A percentile compares a stretch with the other conserved stretches of the same genome.
Conservation (phyloP, 1,140 invertebrate species). For the Scaptomyza graminum region DNA sequence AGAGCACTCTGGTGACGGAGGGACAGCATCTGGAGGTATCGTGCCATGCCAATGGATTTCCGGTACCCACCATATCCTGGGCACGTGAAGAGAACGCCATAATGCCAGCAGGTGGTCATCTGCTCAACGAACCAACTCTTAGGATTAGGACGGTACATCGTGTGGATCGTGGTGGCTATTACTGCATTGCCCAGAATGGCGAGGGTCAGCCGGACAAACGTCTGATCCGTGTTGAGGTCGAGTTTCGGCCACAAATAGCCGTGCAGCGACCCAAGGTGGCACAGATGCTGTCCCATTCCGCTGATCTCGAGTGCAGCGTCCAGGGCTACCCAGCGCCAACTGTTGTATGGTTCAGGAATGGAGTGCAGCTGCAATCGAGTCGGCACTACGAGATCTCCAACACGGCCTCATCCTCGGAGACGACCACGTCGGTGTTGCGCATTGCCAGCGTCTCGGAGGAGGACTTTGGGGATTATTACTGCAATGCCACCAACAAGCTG, state of each 20-base stretch:
- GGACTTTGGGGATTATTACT: conserved; percentile 91
- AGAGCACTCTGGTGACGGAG: conserved; percentile 89
- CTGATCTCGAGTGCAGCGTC: conserved; percentile 92
- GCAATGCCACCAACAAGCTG: conserved; percentile 91
- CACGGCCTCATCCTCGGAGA: conserved; percentile 91
- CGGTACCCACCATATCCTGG: conserved; percentile 90
- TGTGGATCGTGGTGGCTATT: conserved; percentile 93
- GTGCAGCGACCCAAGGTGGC: conserved; percentile 88
- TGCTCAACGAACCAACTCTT: conserved; percentile 89
- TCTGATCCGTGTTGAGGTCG: conserved; percentile 92
- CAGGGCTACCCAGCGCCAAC: conserved; percentile 92
- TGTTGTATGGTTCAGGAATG: conserved; percentile 90
- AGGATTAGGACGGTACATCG: conserved; percentile 88
- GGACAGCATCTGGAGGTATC: conserved; percentile 88
- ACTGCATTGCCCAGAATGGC: conserved; percentile 94
- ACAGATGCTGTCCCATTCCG: conserved; percentile 91
- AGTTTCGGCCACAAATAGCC: conserved; percentile 90
- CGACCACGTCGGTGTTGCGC: conserved; percentile 90
- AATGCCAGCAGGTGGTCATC: conserved; percentile 90
- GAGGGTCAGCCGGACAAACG: conserved; percentile 89
- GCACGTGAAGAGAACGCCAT: conserved; percentile 92
- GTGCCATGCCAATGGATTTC: conserved; percentile 91
- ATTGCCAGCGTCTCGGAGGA: conserved; percentile 91
- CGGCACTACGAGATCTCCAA: conserved; percentile 90
- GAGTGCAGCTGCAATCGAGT: conserved; percentile 88